Evolutionary conservation across 1,140 invertebrate species (phyloP).

Genomic region (Paraescarpia echinospica): DNA sequence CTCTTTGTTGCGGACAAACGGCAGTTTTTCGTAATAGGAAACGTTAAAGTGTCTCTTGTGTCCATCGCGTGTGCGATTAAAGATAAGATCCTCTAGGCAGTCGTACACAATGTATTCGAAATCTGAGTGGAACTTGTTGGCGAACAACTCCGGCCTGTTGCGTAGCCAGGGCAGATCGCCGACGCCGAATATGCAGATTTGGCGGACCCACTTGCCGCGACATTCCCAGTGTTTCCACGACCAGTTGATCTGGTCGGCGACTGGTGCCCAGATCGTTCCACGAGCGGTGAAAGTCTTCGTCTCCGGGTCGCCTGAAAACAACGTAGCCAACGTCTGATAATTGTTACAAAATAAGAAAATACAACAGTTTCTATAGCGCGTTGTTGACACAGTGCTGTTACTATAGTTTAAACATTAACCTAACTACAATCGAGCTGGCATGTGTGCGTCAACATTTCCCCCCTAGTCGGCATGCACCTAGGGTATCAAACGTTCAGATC

Average conservation of each 20-base stretch:
- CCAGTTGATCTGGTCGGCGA: conserved; percentile 19
- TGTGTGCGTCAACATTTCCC: too few relatives aligned
- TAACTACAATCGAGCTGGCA: too few relatives aligned
- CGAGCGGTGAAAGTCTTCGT: conserved; percentile 26
- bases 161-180: conserved; percentile 41
- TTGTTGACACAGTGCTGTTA: too few relatives aligned
- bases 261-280: conserved; percentile 8
- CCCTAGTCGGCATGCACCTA: too few relatives aligned
- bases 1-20: conserved; percentile 21
- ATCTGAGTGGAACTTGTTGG: conserved; percentile 52
- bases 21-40: conserved; percentile 22
- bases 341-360: too few relatives aligned
- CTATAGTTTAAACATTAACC: too few relatives aligned
- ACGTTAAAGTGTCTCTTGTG: background rate
- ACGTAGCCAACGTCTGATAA: background rate
- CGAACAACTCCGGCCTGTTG: conserved; percentile 40
- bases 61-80: background rate
- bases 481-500: too few relatives aligned
- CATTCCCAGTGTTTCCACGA: conserved; percentile 33
- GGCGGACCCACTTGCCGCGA: conserved; percentile 26
- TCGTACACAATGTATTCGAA: conserved; percentile 41
- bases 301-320: conserved; percentile 24
- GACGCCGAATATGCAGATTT: conserved; percentile 45
- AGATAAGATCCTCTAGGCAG: conserved; percentile 42
- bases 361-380: too few relatives aligned